Evolutionary conservation across 2,797 vertebrate genomes (phyloP), one percentile per base, ranked within the genome.

Genomic region (Fratercula arctica): DNA sequence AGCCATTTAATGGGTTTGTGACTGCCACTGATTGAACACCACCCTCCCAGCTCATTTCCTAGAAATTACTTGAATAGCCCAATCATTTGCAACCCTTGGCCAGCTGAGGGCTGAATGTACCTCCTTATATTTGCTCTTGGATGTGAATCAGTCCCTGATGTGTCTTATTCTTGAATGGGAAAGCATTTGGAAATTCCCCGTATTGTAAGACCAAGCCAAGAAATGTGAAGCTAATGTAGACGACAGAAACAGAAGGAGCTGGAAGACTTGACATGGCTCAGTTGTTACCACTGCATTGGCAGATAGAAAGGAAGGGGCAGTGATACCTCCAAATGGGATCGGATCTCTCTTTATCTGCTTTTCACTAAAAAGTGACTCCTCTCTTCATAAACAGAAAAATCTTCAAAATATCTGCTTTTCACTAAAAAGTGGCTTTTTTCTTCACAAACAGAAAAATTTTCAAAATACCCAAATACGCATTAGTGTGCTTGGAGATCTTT

Each of bases 1-100:
- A 57, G 57, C 43, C 46, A 66, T 45, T 61, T 67, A 87, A 51
- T 45, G 74, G 83, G 26, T 54, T 76, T n/a, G 14, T 89, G 83
- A 90, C 46, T 79, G 73, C 21, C 66, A 25, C 83, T 97, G 91
- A 79, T 73, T 89, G 93, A 95, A 56, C 37, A 10, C 61, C 75
- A 16, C 64, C 85, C 70, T 93, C 90, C 85, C 80, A 76, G 43
- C 57, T 70, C 67, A 57, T 94, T 95, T 90, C 74, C 88, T 67
- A 67, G 43, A 87, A 93, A 90, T 87, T 76, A 79, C 83, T 81
- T 90, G 69, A 90, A 81, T 73, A 90, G 63, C 77, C 80, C 25
- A 54, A 48, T 93, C 37, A 35, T 85, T 88, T 79, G 37, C 45
- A 75, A 85, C 29, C n/a, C 69, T 78, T 75, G 79, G 79, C 63